Percentiles rank a stretch among this genome's conserved stretches.
phyloP scores from a whole-genome alignment of 2,888 invertebrate genomes.

The Melolontha melolontha region DNA sequence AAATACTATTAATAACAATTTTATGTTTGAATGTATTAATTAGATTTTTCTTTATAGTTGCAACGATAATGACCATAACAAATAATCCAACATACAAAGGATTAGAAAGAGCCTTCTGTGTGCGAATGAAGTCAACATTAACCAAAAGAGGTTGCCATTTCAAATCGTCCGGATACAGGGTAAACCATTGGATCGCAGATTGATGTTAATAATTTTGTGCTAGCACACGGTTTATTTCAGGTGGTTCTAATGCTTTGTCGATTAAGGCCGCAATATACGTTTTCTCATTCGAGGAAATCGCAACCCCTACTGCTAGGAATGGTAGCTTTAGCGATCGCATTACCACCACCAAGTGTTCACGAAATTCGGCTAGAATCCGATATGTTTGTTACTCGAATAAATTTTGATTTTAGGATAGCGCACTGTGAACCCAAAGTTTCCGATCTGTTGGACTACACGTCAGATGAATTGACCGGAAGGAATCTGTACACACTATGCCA shows the following conservation, averaged over 20 bases:
- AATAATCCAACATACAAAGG: constrained; percentile 78
- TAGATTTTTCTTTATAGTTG: constrained; percentile 70
- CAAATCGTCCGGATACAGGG: constrained; percentile 95
- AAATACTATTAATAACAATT: too few species aligned
- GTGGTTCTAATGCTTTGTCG: constrained; percentile 93
- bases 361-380: constrained; percentile 95
- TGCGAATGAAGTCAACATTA: constrained; percentile 97
- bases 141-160: constrained; percentile 98
- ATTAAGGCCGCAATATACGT: constrained; percentile 92
- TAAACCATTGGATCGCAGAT: constrained; percentile 67
- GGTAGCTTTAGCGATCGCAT: constrained; percentile 94
- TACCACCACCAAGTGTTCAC: constrained; percentile 97
- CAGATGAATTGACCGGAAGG: constrained; percentile 93
- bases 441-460: constrained; percentile 91
- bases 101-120: constrained; percentile 91
- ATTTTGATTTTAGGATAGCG: constrained; percentile 95
- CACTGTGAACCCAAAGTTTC: constrained; percentile 98
- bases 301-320: constrained; percentile 90
- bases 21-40: not conserved
- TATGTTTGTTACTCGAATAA: constrained; percentile 96
- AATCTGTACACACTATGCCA: constrained; percentile 95
- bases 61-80: constrained; percentile 84
- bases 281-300: constrained; percentile 89
- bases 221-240: constrained; percentile 68
- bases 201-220: not conserved